Evolutionary conservation across 1,140 invertebrate species (phyloP).

Genomic region (Hylaeus volcanicus): DNA sequence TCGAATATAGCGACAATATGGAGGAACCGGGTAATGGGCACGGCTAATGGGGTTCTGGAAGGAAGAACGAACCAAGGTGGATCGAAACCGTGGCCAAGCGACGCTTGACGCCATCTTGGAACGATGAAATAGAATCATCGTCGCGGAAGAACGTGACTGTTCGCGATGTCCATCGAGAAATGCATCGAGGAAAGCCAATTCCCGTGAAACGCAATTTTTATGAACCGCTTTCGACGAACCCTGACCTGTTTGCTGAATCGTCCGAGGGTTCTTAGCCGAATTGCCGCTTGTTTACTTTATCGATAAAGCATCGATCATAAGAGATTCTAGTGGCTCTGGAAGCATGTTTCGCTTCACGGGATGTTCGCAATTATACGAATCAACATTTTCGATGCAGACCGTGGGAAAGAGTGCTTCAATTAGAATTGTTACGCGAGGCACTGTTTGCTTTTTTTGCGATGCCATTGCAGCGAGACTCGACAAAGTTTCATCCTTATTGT

Average conservation of each 20-base stretch:
- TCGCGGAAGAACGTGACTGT: not conserved
- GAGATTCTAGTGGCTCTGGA: too few relatives aligned
- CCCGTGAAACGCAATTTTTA: not conserved
- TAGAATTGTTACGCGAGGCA: too few relatives aligned
- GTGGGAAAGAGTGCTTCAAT: too few relatives aligned
- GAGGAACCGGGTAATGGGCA: constrained; percentile 20
- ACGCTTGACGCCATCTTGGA: not conserved
- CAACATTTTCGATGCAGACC: too few relatives aligned
- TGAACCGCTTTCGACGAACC: not conserved
- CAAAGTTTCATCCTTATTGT: too few relatives aligned
- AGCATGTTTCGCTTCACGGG: too few relatives aligned
- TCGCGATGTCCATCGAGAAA: not conserved
- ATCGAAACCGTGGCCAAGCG: not conserved
- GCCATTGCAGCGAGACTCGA: too few relatives aligned
- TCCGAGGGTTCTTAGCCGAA: too few relatives aligned
- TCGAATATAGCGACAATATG: not conserved
- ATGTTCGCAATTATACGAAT: too few relatives aligned
- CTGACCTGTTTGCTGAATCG: not conserved
- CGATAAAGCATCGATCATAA: too few relatives aligned
- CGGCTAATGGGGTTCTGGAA: constrained; percentile 18
- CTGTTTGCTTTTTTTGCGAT: too few relatives aligned
- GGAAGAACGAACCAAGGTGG: not conserved
- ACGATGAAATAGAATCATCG: not conserved
- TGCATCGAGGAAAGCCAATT: not conserved
- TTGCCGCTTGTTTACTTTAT: too few relatives aligned